Evolutionary conservation across 2,888 invertebrate genomes (phyloP), one percentile per base, ranked within the genome.

Genomic region (Xylocampa areola): DNA sequence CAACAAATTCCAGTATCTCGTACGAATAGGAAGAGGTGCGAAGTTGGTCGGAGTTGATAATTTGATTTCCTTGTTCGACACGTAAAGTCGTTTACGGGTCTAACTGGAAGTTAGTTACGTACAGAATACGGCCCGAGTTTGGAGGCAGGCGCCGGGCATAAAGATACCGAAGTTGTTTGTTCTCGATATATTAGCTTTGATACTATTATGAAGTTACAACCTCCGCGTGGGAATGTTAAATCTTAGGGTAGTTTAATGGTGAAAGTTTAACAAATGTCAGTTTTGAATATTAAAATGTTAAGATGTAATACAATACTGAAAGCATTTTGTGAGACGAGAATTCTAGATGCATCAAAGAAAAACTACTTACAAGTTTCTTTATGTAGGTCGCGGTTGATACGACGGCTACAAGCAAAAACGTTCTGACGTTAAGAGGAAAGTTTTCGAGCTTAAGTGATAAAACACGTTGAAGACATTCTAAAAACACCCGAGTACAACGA

Each of bases 21-120:
- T 84, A 80, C 73, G 75, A 77, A 73, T 72, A 80, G 80, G 81
- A 86, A 87, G 88, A 90, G 91, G 91, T 91, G 88, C 82, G 79
- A 92, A 91, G 88, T 90, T 90, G 76, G 86, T 86, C 77, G 84
- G 88, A 91, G 90, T 91, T 90, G 89, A 89, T 92, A 92, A 94
- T 93, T 94, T 90, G 89, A 92, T 93, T 93, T 90, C 87, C 88
- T 85, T 88, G 89, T 92, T 89, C 88, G 87, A 92, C 91, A 92
- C 91, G 90, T 90, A 90, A 91, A 90, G 87, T 91, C 91, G 90
- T 92, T 92, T 91, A 91, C 85, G 86, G 85, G 82, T 84, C 85
- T 88, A 89, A 89, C 87, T 87, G 81, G 81, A 90, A 91, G 87
- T 90, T 91, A 85, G 86, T 84, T 87, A 86, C 75, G 72, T 60